A percentile compares a stretch with the other conserved stretches of the same genome.
Evolutionary conservation across 2,113 vertebrate species (phyloP).

Genomic region (Romanogobio albipinnatus): DNA sequence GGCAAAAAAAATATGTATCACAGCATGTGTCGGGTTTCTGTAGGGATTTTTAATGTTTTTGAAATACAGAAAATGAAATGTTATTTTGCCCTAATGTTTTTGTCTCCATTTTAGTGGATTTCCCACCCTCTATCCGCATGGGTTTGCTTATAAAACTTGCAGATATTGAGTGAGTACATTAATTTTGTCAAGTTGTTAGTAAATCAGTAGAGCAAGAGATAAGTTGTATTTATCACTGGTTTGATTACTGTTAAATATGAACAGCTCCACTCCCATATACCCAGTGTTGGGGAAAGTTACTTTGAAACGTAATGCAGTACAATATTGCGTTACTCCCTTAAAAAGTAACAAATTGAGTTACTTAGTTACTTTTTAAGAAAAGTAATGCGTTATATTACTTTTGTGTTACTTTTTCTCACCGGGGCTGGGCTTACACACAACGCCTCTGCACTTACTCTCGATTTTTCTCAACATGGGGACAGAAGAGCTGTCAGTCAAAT

Average conservation of each 20-base stretch:
- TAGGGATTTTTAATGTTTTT: not conserved
- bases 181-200: not conserved
- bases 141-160: constrained; percentile 92
- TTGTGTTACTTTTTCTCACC: no score
- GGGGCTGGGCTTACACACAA: no score
- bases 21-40: not conserved
- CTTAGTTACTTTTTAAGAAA: no score
- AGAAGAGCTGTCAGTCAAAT: no score
- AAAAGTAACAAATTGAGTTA: no score
- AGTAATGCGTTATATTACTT: no score
- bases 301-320: no score
- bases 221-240: not conserved
- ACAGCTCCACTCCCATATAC: not conserved
- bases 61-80: not conserved
- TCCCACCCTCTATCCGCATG: constrained; percentile 86
- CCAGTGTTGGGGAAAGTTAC: no score
- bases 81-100: not conserved
- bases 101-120: constrained; percentile 84
- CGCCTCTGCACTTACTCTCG: no score
- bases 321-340: no score
- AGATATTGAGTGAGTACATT: constrained; percentile 89
- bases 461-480: no score
- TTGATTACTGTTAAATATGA: not conserved
- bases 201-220: not conserved
- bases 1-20: not conserved